A percentile compares a stretch with the other conserved stretches of the same genome.
Evolutionary conservation across 2,888 invertebrate genomes (phyloP).

Genomic region (Melanchra persicariae): DNA sequence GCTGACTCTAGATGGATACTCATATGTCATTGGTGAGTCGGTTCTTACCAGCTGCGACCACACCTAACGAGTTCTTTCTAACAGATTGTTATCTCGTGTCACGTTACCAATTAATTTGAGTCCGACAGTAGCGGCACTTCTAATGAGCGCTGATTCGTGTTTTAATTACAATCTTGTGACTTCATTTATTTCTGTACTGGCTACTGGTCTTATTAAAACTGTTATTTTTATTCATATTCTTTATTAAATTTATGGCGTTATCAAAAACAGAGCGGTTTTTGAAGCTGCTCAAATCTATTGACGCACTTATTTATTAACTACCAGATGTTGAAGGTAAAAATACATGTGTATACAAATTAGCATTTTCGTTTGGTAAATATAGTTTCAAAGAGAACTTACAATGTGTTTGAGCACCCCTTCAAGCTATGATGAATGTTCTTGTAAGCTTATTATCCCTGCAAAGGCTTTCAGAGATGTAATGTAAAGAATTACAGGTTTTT

Average conservation of each 20-base stretch:
- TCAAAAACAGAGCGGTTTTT: conserved; percentile 38
- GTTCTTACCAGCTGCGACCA: conserved; percentile 22
- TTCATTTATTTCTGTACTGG: conserved; percentile 16
- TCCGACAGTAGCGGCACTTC: conserved; percentile 20
- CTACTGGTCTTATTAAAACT: conserved; percentile 23
- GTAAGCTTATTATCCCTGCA: conserved; percentile 41
- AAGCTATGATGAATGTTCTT: conserved; percentile 14
- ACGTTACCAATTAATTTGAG: conserved; percentile 50
- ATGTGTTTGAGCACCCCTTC: conserved; percentile 9
- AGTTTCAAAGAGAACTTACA: conserved; percentile 46
- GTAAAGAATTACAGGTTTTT: conserved; percentile 23
- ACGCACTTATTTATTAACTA: conserved; percentile 49
- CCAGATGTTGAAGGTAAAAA: conserved; percentile 63
- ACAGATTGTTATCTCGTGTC: conserved; percentile 42
- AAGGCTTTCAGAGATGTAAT: conserved; percentile 25
- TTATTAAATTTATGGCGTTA: conserved; percentile 42
- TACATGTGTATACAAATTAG: conserved; percentile 51
- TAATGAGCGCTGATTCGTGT: conserved; percentile 50
- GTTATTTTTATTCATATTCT: conserved; percentile 25
- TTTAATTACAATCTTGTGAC: conserved; percentile 50
- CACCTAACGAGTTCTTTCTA: conserved; percentile 29
- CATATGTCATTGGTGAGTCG: conserved; percentile 96
- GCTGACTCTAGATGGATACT: conserved; percentile 96
- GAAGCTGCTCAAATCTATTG: conserved; percentile 42
- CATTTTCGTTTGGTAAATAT: conserved; percentile 24